Evolutionary conservation across 2,888 invertebrate species (phyloP), one percentile per base, ranked within the genome.

Genomic region (Geotrupes spiniger): DNA sequence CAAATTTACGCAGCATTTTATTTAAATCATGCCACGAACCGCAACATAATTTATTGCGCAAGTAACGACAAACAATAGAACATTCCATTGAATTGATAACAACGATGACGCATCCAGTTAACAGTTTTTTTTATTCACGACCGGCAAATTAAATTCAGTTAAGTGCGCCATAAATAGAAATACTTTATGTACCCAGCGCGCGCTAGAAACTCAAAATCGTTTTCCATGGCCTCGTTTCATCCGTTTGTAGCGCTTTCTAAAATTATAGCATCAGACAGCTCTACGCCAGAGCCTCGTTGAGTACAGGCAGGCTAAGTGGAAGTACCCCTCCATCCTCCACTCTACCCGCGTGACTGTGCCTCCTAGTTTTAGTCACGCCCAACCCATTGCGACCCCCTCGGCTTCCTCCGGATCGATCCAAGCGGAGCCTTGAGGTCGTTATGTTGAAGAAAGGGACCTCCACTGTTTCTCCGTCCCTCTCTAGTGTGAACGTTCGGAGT

Each of bases 141-240:
- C 29, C 36, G 10, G 16, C 25, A 44, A 44, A 44, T 44, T 44
- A 36, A 29, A 38, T 44, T 37, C 41, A 46, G 46, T 36, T 41
- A 40, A 46, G 46, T 40, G 40, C 33, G 46, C 36, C 46, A 46
- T 46, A 46, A 46, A 46, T 46, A 46, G 41, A 41, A 46, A 46
- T 46, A 46, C 31, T 36, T 46, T 33, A 46, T 41, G 15, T 33
- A 12, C 33, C 33, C 33, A 33, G 33, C 14, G 33, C 8, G 40
- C 40, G n/a, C 11, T 29, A 37, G 36, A 16, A 14, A 40, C 25
- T 33, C 46, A 36, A 46, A 46, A 46, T 40, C 41, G 26, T 25
- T 25, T 46, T 46, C 46, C 40, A 36, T 46, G 46, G 36, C 46
- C 46, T 46, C 46, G 36, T 41, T 46, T 21, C 43, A 36, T 36